A percentile compares a stretch with the other conserved stretches of the same genome.
phyloP scores from a whole-genome alignment of 2,113 vertebrate species.

The Alethe diademata region DNA sequence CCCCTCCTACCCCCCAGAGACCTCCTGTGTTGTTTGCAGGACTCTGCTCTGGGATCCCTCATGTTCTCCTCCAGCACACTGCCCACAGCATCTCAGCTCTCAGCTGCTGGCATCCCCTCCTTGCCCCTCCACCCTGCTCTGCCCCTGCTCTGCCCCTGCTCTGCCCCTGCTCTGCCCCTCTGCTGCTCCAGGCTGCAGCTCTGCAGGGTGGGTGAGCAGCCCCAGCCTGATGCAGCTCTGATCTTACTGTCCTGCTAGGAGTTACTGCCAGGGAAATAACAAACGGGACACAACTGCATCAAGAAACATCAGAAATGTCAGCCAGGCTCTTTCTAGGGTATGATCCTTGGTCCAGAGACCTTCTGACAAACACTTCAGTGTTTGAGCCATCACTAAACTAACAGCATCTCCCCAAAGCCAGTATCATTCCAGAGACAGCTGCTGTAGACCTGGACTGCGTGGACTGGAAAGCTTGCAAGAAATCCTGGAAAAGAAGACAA shows the following conservation, averaged over 20 bases:
- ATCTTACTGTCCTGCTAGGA: not conserved
- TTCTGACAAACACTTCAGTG: not conserved
- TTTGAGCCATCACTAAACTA: not conserved
- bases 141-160: not conserved
- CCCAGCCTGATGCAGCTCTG: not conserved
- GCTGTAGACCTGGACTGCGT: not conserved
- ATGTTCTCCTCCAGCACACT: fast-evolving
- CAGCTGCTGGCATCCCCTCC: not conserved
- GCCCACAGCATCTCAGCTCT: fast-evolving
- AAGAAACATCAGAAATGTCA: not conserved
- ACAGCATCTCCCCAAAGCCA: not conserved
- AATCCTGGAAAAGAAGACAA: not conserved
- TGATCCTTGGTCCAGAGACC: not conserved
- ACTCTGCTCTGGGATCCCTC: not conserved
- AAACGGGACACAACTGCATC: not conserved
- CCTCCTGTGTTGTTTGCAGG: not conserved
- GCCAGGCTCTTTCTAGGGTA: not conserved
- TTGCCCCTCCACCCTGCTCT: not conserved
- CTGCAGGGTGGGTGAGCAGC: not conserved
- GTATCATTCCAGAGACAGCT: not conserved
- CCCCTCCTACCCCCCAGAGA: not conserved
- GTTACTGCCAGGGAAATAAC: not conserved
- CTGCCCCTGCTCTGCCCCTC: not conserved
- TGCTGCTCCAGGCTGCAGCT: not conserved
- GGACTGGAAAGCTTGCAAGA: not conserved